Evolutionary conservation across 2,113 vertebrate genomes (phyloP), one percentile per base, ranked within the genome.

Genomic region (Rhizomys pruinosus): DNA sequence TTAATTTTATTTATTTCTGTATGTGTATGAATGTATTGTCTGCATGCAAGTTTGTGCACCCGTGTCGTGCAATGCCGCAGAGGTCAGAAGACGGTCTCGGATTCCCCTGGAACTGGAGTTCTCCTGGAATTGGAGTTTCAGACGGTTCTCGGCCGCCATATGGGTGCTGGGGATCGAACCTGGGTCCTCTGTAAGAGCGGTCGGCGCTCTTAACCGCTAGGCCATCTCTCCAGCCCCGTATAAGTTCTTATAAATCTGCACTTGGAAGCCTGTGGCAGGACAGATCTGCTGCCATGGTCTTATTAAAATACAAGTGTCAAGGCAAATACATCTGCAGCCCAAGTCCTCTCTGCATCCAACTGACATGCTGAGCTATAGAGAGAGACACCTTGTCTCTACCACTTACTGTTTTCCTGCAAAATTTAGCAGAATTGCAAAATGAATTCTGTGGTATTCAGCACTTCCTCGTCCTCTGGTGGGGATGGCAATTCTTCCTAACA

Each of bases 361-460:
- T 84, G 92, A 47, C 29, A 12, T 7, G 22, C 44, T 20, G 85
- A 52, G 37, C 63, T 93, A 78, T 42, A 52, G n/a, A 81, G 68
- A 68, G 37, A 74, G 87, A 15, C 25, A 42, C 37, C 76, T 64
- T 7, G 5, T 90, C 64, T 85, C 82, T 9, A 61, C 69, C 16
- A n/a, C n/a, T 91, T 71, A 80, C 0, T 47, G 47, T 90, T n/a
- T 71, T 42, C 77, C 63, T 63, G 71, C 52, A 84, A 47, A 76
- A 73, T 66, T 82, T 55, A 78, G n/a, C 78, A 74, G 79, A 84
- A 23, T 85, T 88, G 69, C 73, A 90, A 68, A 94, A 73, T 4
- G 57, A 94, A 39, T 73, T 73, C 87, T 74, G n/a, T 15, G 19
- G 23, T 89, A 12, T 42, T 92, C 66, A 77, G 69, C 19, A 66